These are phyloP conservation scores for Phataginus tricuspis DNA, from an alignment of 2,797 vertebrate species.

Conservation along the genomic window DNA sequence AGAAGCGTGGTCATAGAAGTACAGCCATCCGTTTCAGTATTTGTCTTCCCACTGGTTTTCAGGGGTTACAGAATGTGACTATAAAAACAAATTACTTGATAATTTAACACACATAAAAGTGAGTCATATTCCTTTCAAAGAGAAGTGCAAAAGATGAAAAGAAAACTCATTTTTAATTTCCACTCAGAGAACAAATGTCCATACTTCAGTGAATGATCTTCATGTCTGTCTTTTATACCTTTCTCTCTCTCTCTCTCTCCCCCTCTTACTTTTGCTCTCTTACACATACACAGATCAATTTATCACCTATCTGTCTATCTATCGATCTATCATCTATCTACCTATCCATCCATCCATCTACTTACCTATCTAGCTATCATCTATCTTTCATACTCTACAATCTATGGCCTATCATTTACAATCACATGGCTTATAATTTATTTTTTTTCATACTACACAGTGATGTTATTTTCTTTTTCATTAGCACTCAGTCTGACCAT, in stretches of 20 bases:
- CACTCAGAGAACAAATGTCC: neutral
- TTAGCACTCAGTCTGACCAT: neutral
- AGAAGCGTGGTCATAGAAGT: neutral
- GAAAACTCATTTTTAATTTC: slow-evolving; percentile 38
- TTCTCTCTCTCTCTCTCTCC: neutral
- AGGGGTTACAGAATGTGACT: neutral
- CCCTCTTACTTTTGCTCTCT: neutral
- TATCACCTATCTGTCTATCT: no score
- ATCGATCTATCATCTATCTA: no score
- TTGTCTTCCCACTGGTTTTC: neutral
- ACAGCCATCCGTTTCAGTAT: neutral
- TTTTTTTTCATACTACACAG: neutral
- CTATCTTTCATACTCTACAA: neutral
- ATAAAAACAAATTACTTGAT: neutral
- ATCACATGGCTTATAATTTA: neutral
- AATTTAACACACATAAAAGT: neutral
- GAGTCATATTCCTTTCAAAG: neutral
- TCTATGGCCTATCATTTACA: no score
- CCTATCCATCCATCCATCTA: no score
- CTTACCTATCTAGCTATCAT: no score
- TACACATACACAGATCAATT: neutral
- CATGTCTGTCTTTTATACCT: neutral
- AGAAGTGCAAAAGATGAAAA: neutral
- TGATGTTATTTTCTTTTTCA: slow-evolving; percentile 22
- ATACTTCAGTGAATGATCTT: neutral